Evolutionary conservation across 2,113 vertebrate genomes (phyloP).

Genomic region (Scalopus aquaticus): DNA sequence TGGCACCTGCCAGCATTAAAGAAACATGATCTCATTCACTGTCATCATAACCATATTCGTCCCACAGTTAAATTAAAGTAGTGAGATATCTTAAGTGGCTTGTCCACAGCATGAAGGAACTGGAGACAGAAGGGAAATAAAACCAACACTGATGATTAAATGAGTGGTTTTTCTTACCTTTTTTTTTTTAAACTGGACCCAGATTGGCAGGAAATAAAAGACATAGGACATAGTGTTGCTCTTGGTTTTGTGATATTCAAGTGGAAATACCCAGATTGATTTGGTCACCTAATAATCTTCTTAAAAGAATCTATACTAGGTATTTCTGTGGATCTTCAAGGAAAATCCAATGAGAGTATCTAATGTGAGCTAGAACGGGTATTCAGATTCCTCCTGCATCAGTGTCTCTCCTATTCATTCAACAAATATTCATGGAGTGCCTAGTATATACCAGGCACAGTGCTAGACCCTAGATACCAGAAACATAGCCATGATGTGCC

Average conservation of each 20-base stretch:
- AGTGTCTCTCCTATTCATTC: background rate
- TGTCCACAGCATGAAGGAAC: background rate
- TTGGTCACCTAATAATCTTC: background rate
- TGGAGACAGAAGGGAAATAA: background rate
- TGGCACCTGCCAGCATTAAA: background rate
- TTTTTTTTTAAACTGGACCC: background rate
- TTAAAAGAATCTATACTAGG: background rate
- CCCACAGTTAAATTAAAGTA: background rate
- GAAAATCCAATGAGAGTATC: background rate
- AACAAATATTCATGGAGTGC: background rate
- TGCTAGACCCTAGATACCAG: no score
- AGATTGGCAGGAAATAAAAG: background rate
- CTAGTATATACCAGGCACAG: background rate
- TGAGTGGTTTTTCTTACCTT: background rate
- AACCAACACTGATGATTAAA: background rate
- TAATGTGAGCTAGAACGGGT: background rate
- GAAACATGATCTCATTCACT: conserved; percentile 15
- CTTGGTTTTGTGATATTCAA: background rate
- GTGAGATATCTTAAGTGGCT: background rate
- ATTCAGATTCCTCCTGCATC: background rate
- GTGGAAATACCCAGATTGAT: background rate
- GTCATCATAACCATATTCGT: background rate
- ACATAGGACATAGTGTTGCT: background rate
- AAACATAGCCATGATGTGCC: background rate
- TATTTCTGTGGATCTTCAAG: background rate